These are phyloP conservation scores for Catocala sponsa DNA, from an alignment of 2,888 invertebrate species.

Conservation along the genomic window DNA sequence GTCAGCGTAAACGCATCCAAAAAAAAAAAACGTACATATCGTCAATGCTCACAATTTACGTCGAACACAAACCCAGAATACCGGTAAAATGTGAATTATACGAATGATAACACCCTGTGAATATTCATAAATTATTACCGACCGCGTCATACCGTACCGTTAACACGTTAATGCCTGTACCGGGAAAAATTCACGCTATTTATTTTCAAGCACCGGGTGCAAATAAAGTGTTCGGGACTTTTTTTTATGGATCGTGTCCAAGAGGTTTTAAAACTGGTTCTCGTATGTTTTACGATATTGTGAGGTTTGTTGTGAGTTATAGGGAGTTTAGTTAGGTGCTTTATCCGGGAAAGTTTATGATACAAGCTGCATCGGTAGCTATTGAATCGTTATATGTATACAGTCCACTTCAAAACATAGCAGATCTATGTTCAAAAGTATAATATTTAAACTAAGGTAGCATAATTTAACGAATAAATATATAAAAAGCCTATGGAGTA, in stretches of 20 bases:
- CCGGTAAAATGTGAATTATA: slow-evolving; percentile 44
- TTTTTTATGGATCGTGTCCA: slow-evolving; percentile 14
- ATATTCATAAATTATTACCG: slow-evolving; percentile 53
- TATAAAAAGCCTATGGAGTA: too few species aligned
- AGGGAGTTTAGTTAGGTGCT: background rate
- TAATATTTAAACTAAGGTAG: too few species aligned
- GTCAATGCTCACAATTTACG: slow-evolving; percentile 3
- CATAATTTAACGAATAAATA: too few species aligned
- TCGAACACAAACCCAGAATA: slow-evolving; percentile 18
- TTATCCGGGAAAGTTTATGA: background rate
- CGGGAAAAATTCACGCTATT: slow-evolving; percentile 25
- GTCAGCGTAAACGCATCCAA: too few species aligned
- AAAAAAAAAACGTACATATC: background rate
- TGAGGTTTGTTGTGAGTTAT: slow-evolving; percentile 4
- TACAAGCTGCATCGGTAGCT: background rate
- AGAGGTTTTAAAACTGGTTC: slow-evolving; percentile 17
- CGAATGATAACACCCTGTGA: slow-evolving; percentile 42
- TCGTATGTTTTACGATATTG: slow-evolving; percentile 15
- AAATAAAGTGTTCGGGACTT: slow-evolving; percentile 18
- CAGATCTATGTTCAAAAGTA: too few species aligned
- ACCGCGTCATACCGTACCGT: slow-evolving; percentile 25
- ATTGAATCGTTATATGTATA: too few species aligned
- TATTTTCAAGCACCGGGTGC: slow-evolving; percentile 18
- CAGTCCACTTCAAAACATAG: too few species aligned
- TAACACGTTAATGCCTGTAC: slow-evolving; percentile 40